Evolutionary conservation across 2,113 vertebrate species (phyloP).

Genomic region (Ginglymostoma cirratum): DNA sequence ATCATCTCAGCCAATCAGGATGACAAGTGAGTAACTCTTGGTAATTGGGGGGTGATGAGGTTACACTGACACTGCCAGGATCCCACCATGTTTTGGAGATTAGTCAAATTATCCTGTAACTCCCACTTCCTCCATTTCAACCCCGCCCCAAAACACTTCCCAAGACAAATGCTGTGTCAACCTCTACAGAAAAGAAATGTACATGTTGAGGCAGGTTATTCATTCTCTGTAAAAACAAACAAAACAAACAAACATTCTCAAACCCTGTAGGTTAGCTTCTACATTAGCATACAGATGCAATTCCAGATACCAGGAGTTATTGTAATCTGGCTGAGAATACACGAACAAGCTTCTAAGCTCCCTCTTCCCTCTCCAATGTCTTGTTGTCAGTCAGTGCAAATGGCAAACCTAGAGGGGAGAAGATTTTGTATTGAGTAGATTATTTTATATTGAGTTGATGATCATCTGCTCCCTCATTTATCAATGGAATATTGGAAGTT

Average conservation of each 20-base stretch:
- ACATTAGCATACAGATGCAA: background rate
- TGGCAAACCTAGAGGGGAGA: background rate
- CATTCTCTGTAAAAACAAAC: background rate
- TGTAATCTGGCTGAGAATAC: background rate
- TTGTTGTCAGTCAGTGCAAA: background rate
- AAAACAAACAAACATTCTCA: background rate
- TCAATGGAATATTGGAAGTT: background rate
- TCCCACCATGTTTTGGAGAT: background rate
- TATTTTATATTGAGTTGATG: background rate
- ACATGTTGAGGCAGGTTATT: background rate
- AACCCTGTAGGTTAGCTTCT: background rate
- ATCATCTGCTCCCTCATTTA: background rate
- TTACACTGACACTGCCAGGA: background rate
- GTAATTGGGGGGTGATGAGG: background rate
- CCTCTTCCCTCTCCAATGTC: background rate
- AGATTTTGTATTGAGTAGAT: background rate
- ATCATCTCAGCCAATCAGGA: background rate
- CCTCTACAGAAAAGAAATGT: background rate
- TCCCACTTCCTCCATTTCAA: background rate
- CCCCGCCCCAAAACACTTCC: too few relatives aligned
- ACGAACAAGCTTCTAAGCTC: background rate
- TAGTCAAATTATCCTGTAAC: background rate
- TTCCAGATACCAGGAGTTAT: background rate
- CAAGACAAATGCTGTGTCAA: background rate
- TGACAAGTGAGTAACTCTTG: background rate